These are phyloP conservation scores for Xiphophorus maculatus DNA, from an alignment of 2,113 vertebrate genomes.

Conservation along the genomic window DNA sequence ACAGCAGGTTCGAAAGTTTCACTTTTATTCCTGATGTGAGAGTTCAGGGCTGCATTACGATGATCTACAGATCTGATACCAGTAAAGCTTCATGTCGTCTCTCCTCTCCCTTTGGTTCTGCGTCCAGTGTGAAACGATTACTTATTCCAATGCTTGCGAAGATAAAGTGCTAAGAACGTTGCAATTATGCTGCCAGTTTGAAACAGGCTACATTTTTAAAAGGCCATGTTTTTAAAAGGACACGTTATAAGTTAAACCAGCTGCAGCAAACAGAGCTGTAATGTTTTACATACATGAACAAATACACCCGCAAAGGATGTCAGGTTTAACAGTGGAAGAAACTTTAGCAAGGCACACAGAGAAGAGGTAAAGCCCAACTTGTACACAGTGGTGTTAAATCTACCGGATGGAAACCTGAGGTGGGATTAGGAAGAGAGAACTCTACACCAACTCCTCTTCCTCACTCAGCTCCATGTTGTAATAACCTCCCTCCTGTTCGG, in stretches of 20 bases:
- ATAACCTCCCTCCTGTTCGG: too few species aligned
- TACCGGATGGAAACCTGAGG: background rate
- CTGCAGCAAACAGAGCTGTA: conserved; percentile 29
- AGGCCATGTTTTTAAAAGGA: background rate
- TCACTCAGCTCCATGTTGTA: background rate
- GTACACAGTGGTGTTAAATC: background rate
- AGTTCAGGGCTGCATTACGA: conserved; percentile 4
- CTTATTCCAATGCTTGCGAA: background rate
- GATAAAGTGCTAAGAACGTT: conserved; percentile 28
- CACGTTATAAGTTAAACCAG: background rate
- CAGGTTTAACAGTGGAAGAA: conserved; percentile 9
- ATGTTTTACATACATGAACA: background rate
- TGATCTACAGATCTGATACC: background rate
- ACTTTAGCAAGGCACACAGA: background rate
- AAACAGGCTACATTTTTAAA: background rate
- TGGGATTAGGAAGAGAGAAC: conserved; percentile 8
- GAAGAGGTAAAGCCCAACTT: background rate
- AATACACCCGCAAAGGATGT: background rate
- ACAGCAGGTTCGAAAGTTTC: background rate
- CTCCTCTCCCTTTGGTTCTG: conserved; percentile 38
- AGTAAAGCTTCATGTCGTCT: background rate
- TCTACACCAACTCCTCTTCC: background rate
- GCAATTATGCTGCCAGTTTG: background rate
- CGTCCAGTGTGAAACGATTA: conserved; percentile 3
- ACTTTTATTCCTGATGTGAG: conserved; percentile 41